phyloP scores from a whole-genome alignment of 2,113 vertebrate genomes.

The Boulengeromyrus knoepffleri region DNA sequence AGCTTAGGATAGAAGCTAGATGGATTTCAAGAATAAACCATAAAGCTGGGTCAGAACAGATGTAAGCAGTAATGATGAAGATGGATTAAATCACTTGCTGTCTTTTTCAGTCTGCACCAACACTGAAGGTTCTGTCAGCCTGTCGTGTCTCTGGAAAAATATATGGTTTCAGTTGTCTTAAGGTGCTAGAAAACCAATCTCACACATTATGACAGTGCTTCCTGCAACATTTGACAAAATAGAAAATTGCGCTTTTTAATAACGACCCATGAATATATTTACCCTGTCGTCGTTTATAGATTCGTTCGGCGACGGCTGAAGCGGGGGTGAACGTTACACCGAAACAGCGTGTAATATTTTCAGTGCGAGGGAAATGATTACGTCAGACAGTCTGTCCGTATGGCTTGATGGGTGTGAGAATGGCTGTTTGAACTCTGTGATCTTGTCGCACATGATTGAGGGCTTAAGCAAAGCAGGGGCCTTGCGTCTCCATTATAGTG shows the following conservation, averaged over 20 bases:
- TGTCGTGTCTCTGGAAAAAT: neutral
- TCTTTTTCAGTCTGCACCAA: neutral
- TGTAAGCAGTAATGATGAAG: neutral
- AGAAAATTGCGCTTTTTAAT: neutral
- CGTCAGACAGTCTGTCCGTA: neutral
- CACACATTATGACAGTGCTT: neutral
- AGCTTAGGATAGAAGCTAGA: neutral
- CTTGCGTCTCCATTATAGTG: neutral
- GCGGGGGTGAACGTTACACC: neutral
- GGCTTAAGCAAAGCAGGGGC: neutral
- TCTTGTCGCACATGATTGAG: neutral
- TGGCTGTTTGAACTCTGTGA: neutral
- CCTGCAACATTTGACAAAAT: neutral
- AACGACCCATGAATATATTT: neutral
- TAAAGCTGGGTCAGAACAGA: neutral
- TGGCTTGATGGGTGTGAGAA: neutral
- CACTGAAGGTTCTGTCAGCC: neutral
- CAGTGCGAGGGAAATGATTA: neutral
- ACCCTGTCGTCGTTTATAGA: neutral
- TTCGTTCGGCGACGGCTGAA: neutral
- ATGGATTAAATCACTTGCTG: neutral
- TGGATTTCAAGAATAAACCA: neutral
- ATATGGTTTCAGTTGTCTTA: neutral
- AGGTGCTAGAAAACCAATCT: neutral
- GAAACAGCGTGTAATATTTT: neutral